Evolutionary conservation across 2,888 invertebrate species (phyloP).

Genomic region (Camponotus fellah): DNA sequence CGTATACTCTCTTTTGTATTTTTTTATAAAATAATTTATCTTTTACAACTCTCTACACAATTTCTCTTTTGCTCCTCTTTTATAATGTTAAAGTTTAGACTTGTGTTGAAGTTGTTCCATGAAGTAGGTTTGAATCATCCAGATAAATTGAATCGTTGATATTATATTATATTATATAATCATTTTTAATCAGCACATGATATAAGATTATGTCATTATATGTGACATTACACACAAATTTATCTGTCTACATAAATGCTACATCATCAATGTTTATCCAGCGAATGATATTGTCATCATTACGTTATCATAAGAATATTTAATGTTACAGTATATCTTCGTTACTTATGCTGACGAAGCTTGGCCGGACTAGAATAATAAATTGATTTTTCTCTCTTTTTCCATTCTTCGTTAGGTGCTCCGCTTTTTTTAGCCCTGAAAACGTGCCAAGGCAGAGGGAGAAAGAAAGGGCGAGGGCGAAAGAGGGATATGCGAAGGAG

Average conservation of each 20-base stretch:
- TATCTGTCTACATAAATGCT: not conserved
- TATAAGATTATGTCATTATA: not conserved
- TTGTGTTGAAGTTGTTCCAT: not conserved
- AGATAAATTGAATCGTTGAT: not conserved
- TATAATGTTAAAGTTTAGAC: conserved; percentile 7
- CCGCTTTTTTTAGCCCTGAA: conserved; percentile 73
- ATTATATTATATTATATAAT: too few relatives aligned
- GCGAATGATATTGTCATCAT: not conserved
- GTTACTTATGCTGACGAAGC: conserved; percentile 19
- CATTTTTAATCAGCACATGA: not conserved
- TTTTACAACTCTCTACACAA: not conserved
- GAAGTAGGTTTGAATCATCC: not conserved
- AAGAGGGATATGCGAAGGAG: conserved; percentile 26
- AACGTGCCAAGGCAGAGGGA: conserved; percentile 69
- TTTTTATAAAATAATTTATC: not conserved
- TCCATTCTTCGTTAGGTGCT: conserved; percentile 36
- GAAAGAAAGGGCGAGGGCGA: conserved; percentile 15
- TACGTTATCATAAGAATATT: conserved; percentile 7
- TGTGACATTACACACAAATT: not conserved
- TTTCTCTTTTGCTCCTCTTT: not conserved
- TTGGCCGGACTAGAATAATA: conserved; percentile 6
- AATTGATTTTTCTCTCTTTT: conserved; percentile 30
- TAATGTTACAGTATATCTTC: conserved; percentile 8
- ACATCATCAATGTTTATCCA: not conserved
- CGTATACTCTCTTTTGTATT: conserved; percentile 1